These are phyloP conservation scores for Pecten maximus DNA, from an alignment of 2,888 invertebrate species.

Conservation along the genomic window DNA sequence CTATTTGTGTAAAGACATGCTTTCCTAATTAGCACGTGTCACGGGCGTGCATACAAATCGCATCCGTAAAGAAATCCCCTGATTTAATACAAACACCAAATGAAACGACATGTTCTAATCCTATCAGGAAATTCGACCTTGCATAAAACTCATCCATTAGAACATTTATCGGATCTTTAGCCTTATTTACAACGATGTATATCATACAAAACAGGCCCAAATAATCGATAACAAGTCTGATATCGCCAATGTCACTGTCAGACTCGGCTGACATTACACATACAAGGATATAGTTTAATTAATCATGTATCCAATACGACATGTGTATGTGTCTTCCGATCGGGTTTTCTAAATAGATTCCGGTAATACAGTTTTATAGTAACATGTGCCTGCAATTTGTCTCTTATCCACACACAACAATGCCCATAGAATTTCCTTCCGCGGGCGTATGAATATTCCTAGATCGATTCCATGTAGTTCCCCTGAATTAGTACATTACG, in stretches of 20 bases:
- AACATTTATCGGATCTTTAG: conserved; percentile 26
- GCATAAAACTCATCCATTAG: conserved; percentile 12
- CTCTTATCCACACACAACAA: neutral
- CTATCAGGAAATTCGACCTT: neutral
- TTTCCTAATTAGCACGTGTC: neutral
- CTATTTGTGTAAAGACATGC: neutral
- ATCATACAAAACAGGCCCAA: conserved; percentile 20
- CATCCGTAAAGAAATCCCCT: neutral
- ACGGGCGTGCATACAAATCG: neutral
- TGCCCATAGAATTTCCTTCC: conserved; percentile 1
- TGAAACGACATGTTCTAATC: neutral
- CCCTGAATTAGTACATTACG: neutral
- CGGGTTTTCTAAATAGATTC: neutral
- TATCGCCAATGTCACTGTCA: neutral
- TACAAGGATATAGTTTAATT: neutral
- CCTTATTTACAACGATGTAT: conserved; percentile 9
- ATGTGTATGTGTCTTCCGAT: neutral
- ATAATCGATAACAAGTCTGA: neutral
- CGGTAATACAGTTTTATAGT: neutral
- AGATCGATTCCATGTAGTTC: neutral
- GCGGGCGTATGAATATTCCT: conserved; percentile 4
- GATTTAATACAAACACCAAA: neutral
- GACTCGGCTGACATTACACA: neutral
- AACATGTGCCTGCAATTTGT: conserved; percentile 5
- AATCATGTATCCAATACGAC: neutral